These are phyloP conservation scores for Orgyia antiqua DNA, from an alignment of 2,888 invertebrate species.

Conservation along the genomic window DNA sequence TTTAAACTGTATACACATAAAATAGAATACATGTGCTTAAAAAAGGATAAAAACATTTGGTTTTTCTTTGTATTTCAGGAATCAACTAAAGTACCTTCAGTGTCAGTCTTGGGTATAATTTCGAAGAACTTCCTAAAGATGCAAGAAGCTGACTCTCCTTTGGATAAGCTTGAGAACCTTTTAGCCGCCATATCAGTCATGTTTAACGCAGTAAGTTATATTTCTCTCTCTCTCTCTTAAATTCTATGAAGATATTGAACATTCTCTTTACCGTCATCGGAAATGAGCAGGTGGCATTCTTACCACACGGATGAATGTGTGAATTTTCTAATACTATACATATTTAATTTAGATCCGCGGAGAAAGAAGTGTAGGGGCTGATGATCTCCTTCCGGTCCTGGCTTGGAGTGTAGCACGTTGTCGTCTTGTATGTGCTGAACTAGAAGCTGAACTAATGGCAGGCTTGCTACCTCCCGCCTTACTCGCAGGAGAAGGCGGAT, in stretches of 20 bases:
- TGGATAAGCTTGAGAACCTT: slow-evolving; percentile 95
- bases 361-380: slow-evolving; percentile 85
- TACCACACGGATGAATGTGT: no score
- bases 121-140: slow-evolving; percentile 87
- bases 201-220: slow-evolving; percentile 83
- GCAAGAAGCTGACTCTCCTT: slow-evolving; percentile 94
- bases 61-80: slow-evolving; percentile 56
- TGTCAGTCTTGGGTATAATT: slow-evolving; percentile 86
- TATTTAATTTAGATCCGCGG: slow-evolving; percentile 85
- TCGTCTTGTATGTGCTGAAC: slow-evolving; percentile 93
- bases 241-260: no score
- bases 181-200: slow-evolving; percentile 93
- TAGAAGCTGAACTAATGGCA: slow-evolving; percentile 98
- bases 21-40: no score
- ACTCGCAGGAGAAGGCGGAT: slow-evolving; percentile 94
- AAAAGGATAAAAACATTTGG: no score
- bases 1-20: no score
- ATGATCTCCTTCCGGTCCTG: slow-evolving; percentile 93
- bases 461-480: slow-evolving; percentile 93
- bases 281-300: no score
- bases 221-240: no score
- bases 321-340: no score
- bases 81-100: slow-evolving; percentile 86
- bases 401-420: slow-evolving; percentile 95
- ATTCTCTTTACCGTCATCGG: no score